Percentiles rank a stretch among this genome's conserved stretches.
Conservation (phyloP, 2,113 vertebrate species). For the Laticauda laticaudata region DNA sequence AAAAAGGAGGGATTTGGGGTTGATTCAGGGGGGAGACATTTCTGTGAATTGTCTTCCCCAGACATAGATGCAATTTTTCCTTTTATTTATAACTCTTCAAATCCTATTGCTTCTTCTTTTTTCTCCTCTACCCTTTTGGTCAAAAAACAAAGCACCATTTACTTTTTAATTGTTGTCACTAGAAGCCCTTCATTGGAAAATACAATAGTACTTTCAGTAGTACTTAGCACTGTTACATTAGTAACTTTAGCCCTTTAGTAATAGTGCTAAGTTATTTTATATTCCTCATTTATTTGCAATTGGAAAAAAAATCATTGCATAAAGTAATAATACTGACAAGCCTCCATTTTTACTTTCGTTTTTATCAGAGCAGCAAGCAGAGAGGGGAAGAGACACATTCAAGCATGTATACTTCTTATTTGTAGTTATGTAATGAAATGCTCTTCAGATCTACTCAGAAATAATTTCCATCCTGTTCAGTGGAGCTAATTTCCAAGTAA, state of each 20-base stretch:
- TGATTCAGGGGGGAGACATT: not conserved
- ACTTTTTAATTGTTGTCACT: not conserved
- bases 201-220: not conserved
- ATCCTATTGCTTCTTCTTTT: not conserved
- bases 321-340: constrained; percentile 30
- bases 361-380: not conserved
- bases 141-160: not conserved
- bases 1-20: not conserved
- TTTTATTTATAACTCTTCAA: not conserved
- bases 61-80: not conserved
- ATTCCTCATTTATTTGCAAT: constrained; percentile 28
- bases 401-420: not conserved
- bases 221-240: too few species aligned
- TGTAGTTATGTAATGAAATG: not conserved
- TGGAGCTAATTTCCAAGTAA: not conserved
- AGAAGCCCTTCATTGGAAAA: not conserved
- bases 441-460: not conserved
- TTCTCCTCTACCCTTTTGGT: not conserved
- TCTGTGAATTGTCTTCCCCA: not conserved
- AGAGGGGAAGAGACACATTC: not conserved
- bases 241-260: not conserved
- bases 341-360: constrained; percentile 25
- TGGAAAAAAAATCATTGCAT: constrained; percentile 22
- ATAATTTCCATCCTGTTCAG: not conserved
- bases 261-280: constrained; percentile 19